Evolutionary conservation across 2,888 invertebrate genomes (phyloP).

Genomic region (Glomeris marginata): DNA sequence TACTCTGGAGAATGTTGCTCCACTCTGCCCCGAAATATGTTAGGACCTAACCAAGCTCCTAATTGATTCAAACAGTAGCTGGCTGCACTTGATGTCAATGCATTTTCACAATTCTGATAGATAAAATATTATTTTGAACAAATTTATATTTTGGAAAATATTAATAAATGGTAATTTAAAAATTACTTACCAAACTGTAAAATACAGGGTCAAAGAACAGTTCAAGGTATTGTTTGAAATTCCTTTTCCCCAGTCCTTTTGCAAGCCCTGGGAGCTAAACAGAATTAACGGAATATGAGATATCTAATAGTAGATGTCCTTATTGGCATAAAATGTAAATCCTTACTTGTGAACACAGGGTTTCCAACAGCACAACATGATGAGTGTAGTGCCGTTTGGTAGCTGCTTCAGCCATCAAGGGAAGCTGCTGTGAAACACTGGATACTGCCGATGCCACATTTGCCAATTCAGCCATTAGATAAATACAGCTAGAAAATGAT

Average conservation of each 20-base stretch:
- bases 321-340: no score
- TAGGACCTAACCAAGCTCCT: conserved; percentile 34
- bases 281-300: not conserved
- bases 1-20: conserved; percentile 35
- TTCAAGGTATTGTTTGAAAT: conserved; percentile 36
- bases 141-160: not conserved
- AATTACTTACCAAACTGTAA: conserved; percentile 33
- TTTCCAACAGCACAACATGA: conserved; percentile 36
- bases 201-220: conserved; percentile 36
- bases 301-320: conserved; percentile 5
- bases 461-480: conserved; percentile 34
- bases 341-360: conserved; percentile 35
- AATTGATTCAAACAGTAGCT: conserved; percentile 34
- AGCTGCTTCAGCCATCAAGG: conserved; percentile 32
- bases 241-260: conserved; percentile 34
- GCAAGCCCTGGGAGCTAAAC: conserved; percentile 33
- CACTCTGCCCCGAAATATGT: conserved; percentile 36
- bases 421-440: conserved; percentile 25
- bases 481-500: conserved; percentile 30
- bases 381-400: conserved; percentile 33
- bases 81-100: conserved; percentile 35
- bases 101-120: conserved; percentile 35
- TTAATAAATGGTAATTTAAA: not conserved
- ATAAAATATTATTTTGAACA: not conserved
- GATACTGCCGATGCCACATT: conserved; percentile 23